Evolutionary conservation across 2,113 vertebrate species (phyloP).

Genomic region (Gasterosteus aculeatus): DNA sequence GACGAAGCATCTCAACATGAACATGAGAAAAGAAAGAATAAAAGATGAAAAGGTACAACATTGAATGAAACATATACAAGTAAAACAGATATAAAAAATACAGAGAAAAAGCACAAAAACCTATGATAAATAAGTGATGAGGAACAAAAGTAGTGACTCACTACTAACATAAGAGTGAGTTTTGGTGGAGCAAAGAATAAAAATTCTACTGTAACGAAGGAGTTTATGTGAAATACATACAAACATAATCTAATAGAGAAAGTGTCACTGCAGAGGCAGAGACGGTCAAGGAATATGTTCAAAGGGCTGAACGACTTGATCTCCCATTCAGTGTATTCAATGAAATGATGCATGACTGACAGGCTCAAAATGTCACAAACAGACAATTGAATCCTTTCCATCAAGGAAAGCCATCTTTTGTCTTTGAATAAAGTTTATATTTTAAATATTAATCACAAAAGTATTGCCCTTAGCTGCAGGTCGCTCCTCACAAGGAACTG

Average conservation of each 20-base stretch:
- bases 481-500: no score
- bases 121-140: background rate
- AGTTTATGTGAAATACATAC: slow-evolving; percentile 50
- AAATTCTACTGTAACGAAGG: slow-evolving; percentile 6
- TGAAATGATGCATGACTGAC: slow-evolving; percentile 33
- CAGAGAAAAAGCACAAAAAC: background rate
- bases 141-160: background rate
- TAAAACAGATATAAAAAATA: background rate
- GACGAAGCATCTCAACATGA: slow-evolving; percentile 57
- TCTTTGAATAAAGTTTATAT: background rate
- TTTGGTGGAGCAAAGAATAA: slow-evolving; percentile 39
- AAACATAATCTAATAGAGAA: slow-evolving; percentile 46
- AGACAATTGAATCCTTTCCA: background rate
- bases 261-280: background rate
- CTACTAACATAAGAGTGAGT: background rate
- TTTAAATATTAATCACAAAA: background rate
- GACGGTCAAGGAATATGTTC: slow-evolving; percentile 25
- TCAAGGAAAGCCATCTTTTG: background rate
- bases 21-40: slow-evolving; percentile 66
- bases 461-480: no score
- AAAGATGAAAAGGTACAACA: slow-evolving; percentile 54
- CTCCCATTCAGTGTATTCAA: slow-evolving; percentile 25
- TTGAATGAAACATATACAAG: slow-evolving; percentile 42
- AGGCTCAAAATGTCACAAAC: slow-evolving; percentile 1
- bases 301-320: slow-evolving; percentile 41